A percentile compares a stretch with the other conserved stretches of the same genome.
Evolutionary conservation across 1,140 invertebrate species (phyloP).

Genomic region (Euwallacea similis): DNA sequence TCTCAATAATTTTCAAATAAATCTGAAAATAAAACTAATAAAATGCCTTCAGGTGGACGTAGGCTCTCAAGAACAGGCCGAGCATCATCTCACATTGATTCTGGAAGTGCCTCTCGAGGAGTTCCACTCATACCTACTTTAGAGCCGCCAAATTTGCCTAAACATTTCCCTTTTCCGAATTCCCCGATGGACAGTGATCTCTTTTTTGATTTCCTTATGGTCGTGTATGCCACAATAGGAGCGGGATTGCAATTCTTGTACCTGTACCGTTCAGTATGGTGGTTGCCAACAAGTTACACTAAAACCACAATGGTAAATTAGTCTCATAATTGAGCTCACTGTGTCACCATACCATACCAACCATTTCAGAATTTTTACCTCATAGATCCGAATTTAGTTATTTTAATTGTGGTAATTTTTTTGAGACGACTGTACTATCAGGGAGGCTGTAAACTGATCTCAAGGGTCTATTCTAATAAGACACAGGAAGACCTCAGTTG

Average conservation of each 20-base stretch:
- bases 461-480: slow-evolving; percentile 42
- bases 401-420: slow-evolving; percentile 80
- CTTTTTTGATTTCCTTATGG: slow-evolving; percentile 84
- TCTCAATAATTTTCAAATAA: too few species aligned
- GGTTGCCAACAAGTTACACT: slow-evolving; percentile 90
- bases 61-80: slow-evolving; percentile 23
- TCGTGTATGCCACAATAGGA: slow-evolving; percentile 75
- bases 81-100: slow-evolving; percentile 3
- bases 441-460: slow-evolving; percentile 47
- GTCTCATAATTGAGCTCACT: not conserved
- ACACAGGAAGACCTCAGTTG: slow-evolving; percentile 34
- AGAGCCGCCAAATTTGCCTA: slow-evolving; percentile 59
- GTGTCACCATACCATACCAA: not conserved
- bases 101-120: slow-evolving; percentile 8
- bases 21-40: not conserved
- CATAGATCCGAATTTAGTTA: slow-evolving; percentile 84
- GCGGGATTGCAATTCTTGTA: slow-evolving; percentile 87
- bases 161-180: slow-evolving; percentile 83
- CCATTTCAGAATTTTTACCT: slow-evolving; percentile 90
- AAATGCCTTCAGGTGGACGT: slow-evolving; percentile 25
- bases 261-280: slow-evolving; percentile 95
- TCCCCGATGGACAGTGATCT: slow-evolving; percentile 81
- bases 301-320: slow-evolving; percentile 77
- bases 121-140: slow-evolving; percentile 43
- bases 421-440: slow-evolving; percentile 72